These are phyloP conservation scores for Drymonia ruficornis DNA, from an alignment of 2,888 invertebrate genomes.

Conservation along the genomic window DNA sequence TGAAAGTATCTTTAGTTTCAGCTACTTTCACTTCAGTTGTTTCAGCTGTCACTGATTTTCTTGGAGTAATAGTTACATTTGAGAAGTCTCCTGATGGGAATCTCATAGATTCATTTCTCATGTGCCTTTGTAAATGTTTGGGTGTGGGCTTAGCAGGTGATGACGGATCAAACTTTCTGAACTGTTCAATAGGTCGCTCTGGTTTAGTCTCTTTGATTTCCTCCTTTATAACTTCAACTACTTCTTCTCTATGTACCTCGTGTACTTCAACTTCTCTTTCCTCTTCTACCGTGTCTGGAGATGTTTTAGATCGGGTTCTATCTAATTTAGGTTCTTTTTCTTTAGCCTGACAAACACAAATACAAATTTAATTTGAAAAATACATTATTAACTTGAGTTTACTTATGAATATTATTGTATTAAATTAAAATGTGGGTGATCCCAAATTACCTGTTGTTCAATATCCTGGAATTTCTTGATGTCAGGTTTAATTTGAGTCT, in stretches of 20 bases:
- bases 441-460: constrained; percentile 68
- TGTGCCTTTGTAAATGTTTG: constrained; percentile 80
- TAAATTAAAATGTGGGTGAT: constrained; percentile 15
- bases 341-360: constrained; percentile 51
- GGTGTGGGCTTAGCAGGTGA: constrained; percentile 81
- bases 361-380: not conserved
- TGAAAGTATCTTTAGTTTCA: constrained; percentile 63
- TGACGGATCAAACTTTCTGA: constrained; percentile 75
- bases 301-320: constrained; percentile 68
- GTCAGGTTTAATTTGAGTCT: constrained; percentile 86
- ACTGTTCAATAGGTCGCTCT: constrained; percentile 70
- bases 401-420: not conserved
- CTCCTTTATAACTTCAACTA: constrained; percentile 56
- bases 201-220: constrained; percentile 66
- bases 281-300: constrained; percentile 68
- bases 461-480: constrained; percentile 82
- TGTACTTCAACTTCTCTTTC: constrained; percentile 52
- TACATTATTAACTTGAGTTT: not conserved
- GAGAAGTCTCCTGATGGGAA: constrained; percentile 83
- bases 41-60: constrained; percentile 76
- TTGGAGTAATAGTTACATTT: constrained; percentile 77
- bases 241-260: constrained; percentile 42
- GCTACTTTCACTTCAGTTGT: constrained; percentile 65
- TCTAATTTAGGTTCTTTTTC: constrained; percentile 74
- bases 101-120: constrained; percentile 82